Base-by-base conservation (phyloP, 2,888 invertebrate genomes). In the Nomada flava region DNA sequence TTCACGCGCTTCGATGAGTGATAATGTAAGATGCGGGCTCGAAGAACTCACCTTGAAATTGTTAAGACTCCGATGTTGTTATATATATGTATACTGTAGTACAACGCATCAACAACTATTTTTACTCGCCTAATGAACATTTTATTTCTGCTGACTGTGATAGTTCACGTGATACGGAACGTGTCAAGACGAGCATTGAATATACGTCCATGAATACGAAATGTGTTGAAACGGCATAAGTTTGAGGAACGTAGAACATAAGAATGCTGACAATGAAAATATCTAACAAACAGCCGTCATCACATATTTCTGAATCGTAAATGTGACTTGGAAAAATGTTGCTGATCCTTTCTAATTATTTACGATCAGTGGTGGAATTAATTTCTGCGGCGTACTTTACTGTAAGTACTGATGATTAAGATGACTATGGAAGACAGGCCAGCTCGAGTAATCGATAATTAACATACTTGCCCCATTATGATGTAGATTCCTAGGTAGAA, bases 351-450 rank as follows among this genome's bases (percentile, higher is more conserved):
- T 57, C 47, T 36, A 47, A 67, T 62, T 47, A 4, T 44, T 59
- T 20, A 59, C n/a, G 50, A 23, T 75, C 53, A 18, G 13, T 23
- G 29, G 53, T 23, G 60, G 29, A 18, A 62, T 44, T 47, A 71
- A 71, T 76, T 52, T 36, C 15, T 47, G n/a, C 50, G 59, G 50
- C 59, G 53, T 29, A 76, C 76, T 76, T 76, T 76, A 60, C 15
- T 29, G 2, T 47, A 47, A 47, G 47, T 36, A 60, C 10, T 36
- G 26, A 60, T 36, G 36, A 36, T 36, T 36, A 36, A 36, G 18
- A 36, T 10, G 67, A 20, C 29, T 71, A 26, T 23, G 44, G 18
- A 23, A 26, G 23, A 53, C 63, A 20, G n/a, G 63, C 62, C 47
- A 13, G 15, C 9, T 10, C 18, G 23, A 10, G 42, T 72, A 53